Evolutionary conservation across 2,888 invertebrate species (phyloP).

Genomic region (Machimus atricapillus): DNA sequence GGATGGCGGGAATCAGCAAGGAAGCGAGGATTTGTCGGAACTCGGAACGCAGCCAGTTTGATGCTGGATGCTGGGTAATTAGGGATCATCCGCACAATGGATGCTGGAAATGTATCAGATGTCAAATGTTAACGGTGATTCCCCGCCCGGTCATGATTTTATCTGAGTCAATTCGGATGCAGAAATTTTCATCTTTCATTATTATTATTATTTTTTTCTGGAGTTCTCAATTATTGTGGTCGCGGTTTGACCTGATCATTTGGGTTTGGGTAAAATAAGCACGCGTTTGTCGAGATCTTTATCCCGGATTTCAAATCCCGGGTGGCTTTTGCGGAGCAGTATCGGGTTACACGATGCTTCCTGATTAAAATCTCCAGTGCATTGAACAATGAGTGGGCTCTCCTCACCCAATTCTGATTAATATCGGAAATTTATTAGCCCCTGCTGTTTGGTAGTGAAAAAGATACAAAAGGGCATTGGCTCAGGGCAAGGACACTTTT

Average conservation of each 20-base stretch:
- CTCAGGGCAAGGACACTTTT: background rate
- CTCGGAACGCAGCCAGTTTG: background rate
- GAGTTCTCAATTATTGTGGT: background rate
- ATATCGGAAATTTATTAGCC: background rate
- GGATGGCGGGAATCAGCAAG: background rate
- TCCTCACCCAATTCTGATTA: background rate
- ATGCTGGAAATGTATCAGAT: slow-evolving; percentile 25
- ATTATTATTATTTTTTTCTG: background rate
- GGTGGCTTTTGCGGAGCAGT: background rate
- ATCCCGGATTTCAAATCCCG: background rate
- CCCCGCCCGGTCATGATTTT: background rate
- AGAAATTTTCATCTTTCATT: background rate
- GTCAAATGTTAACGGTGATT: slow-evolving; percentile 36
- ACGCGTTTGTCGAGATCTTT: slow-evolving; percentile 27
- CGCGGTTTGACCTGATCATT: background rate
- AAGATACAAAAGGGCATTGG: background rate
- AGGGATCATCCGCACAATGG: slow-evolving; percentile 18
- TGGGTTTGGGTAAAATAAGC: background rate
- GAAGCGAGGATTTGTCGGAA: background rate
- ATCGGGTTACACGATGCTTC: slow-evolving; percentile 19
- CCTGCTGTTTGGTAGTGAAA: background rate
- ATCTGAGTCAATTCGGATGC: background rate
- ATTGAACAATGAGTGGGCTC: background rate
- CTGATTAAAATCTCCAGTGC: background rate
- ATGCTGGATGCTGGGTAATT: slow-evolving; percentile 31